phyloP scores from a whole-genome alignment of 2,113 vertebrate species.

The Bostrychus sinensis region DNA sequence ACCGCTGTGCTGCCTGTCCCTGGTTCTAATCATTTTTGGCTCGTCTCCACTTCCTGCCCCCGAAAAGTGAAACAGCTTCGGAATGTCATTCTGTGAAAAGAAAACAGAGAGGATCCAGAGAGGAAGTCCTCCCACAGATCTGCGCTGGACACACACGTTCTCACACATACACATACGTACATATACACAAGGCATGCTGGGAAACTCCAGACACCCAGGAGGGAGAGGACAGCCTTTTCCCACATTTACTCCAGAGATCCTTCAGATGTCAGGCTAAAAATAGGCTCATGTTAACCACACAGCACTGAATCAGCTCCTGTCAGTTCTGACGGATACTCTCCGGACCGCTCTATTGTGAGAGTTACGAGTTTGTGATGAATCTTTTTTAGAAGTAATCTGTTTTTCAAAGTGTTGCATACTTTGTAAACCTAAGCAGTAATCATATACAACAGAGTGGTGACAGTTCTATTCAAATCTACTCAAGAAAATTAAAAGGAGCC shows the following conservation, averaged over 20 bases:
- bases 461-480: not conserved
- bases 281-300: constrained; percentile 92
- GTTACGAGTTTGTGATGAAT: not conserved
- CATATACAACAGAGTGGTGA: not conserved
- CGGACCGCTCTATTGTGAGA: not conserved
- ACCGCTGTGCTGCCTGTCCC: constrained; percentile 89
- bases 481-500: not conserved
- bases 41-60: constrained; percentile 95
- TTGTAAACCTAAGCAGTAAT: no score
- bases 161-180: constrained; percentile 59
- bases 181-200: constrained; percentile 81
- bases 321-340: constrained; percentile 14
- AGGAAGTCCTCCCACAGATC: constrained; percentile 97
- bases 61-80: constrained; percentile 98
- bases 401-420: not conserved
- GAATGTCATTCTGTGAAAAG: constrained; percentile 99
- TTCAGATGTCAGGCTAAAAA: constrained; percentile 97
- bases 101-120: constrained; percentile 98
- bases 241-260: constrained; percentile 98
- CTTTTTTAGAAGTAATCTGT: not conserved
- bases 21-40: constrained; percentile 98
- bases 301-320: constrained; percentile 71
- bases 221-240: constrained; percentile 99
- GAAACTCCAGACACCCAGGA: constrained; percentile 96
- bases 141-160: constrained; percentile 66